Base-by-base conservation (phyloP, 2,888 invertebrate species). In the Ctena decussata region DNA sequence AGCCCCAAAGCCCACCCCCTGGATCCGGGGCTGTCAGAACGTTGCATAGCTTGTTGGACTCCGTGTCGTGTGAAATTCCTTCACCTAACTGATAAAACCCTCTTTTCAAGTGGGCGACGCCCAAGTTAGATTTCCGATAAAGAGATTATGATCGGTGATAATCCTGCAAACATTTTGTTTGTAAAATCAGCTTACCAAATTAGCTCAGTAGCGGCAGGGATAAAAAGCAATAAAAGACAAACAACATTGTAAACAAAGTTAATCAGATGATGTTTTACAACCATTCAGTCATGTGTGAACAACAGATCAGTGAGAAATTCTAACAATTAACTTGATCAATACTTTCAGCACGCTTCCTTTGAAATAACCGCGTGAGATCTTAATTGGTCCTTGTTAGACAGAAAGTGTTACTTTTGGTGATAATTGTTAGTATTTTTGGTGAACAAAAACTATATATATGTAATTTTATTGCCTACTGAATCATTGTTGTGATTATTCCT, bases 231-330 rank as follows among this genome's bases (percentile, higher is more conserved):
- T 35, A 65, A 32, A 12, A 35, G 5, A 35, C 65, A 65, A 65
- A 65, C 35, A 65, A 65, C 32, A 12, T 27, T 5, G 35, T 24
- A 65, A 65, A 65, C 65, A 65, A 65, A 5, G 5, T 6, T 65
- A 65, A 65, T 65, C 35, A 65, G 18, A n/a, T 11, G 65, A 65
- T 65, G 65, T 65, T 65, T 57, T 65, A 65, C 65, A 65, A 65
- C 35, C 35, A 5, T 35, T 5, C 21, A 65, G 35, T 65, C 18
- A 32, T 0, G 35, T 35, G 65, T 21, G 65, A 72, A 44, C 30
- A 72, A 41, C 77, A 77, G 39, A 53, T 60, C 35, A 35, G 65
- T 65, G 77, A 60, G 77, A 77, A 77, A 77, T 77, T 39, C 77
- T 60, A 44, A 27, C 60, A 21, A 77, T 77, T 77, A 77, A 30